Conservation (phyloP, 2,113 vertebrate species). For the Dipodomys merriami region DNA sequence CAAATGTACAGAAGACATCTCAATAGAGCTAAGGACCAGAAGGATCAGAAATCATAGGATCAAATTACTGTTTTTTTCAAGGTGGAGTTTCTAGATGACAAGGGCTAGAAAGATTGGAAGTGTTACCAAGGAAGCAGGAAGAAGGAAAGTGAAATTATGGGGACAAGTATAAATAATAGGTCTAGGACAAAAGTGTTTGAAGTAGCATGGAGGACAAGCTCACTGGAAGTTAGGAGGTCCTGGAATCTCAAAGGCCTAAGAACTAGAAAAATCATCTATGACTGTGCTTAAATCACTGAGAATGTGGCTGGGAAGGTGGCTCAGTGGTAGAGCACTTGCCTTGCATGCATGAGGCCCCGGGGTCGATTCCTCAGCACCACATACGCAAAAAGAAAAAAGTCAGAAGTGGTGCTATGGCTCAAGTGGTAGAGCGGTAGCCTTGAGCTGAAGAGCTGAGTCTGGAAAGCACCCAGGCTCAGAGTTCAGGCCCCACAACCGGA, state of each 20-base stretch:
- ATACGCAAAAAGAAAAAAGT: no score
- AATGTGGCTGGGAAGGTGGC: background rate
- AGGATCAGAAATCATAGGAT: background rate
- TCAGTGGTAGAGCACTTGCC: no score
- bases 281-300: background rate
- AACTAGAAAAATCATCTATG: background rate
- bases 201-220: background rate
- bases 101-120: background rate
- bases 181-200: background rate
- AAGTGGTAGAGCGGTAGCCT: no score
- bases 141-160: slow-evolving; percentile 26
- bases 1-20: background rate
- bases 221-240: background rate
- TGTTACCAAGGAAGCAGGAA: background rate
- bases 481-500: no score
- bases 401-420: no score
- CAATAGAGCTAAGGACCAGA: background rate
- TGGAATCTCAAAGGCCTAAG: background rate
- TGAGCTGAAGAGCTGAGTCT: no score
- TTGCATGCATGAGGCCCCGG: no score
- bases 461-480: no score
- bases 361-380: no score
- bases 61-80: background rate
- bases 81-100: background rate
- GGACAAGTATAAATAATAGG: background rate